Evolutionary conservation across 2,113 vertebrate species (phyloP).

Genomic region (Proteles cristata): DNA sequence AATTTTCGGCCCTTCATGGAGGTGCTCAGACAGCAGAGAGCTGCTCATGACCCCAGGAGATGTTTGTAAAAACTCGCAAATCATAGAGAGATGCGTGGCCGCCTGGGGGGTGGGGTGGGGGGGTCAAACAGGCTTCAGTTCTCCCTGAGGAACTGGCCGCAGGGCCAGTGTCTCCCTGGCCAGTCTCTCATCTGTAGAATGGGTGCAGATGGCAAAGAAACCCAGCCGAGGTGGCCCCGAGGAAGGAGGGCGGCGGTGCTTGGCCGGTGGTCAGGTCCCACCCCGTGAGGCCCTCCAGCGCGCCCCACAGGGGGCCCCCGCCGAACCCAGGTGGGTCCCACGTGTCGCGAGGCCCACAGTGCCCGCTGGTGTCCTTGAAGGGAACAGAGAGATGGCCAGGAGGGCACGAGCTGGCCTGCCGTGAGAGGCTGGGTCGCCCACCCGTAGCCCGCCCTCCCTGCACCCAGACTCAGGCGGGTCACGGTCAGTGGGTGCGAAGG

Average conservation of each 20-base stretch:
- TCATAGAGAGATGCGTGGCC: neutral
- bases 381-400: neutral
- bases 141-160: neutral
- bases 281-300: neutral
- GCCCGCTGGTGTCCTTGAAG: neutral
- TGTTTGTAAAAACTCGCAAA: neutral
- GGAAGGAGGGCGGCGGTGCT: neutral
- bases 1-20: neutral
- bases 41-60: neutral
- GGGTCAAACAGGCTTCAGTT: neutral
- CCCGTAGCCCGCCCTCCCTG: neutral
- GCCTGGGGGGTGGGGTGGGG: neutral
- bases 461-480: neutral
- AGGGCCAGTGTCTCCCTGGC: no score
- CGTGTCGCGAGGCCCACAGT: neutral
- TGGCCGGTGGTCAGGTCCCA: neutral
- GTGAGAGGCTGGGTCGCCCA: neutral
- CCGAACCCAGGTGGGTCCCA: neutral
- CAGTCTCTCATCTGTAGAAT: neutral
- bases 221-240: fast-evolving
- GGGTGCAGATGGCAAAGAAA: neutral
- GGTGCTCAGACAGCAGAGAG: neutral
- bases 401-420: neutral
- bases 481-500: neutral
- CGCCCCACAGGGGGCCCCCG: neutral